phyloP scores from a whole-genome alignment of 2,888 invertebrate genomes.

The Pyrrhia umbra region DNA sequence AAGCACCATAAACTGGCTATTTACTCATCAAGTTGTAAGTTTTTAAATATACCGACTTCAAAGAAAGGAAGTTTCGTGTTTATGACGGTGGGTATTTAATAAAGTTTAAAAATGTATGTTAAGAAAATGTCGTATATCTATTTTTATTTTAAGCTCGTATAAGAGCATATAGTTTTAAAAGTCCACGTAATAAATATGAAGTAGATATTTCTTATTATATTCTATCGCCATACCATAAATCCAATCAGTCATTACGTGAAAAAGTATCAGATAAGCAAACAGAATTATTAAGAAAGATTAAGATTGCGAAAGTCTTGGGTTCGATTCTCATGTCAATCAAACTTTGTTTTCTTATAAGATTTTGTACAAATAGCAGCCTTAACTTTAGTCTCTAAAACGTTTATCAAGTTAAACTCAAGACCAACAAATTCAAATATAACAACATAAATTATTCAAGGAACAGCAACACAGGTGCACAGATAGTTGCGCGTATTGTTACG shows the following conservation, averaged over 20 bases:
- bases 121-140: background rate
- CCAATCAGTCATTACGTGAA: no score
- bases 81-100: slow-evolving; percentile 31
- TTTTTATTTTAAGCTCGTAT: background rate
- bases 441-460: slow-evolving; percentile 50
- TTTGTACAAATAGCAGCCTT: background rate
- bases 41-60: slow-evolving; percentile 32
- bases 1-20: slow-evolving; percentile 48
- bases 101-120: slow-evolving; percentile 24
- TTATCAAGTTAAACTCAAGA: slow-evolving; percentile 28
- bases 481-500: slow-evolving; percentile 54
- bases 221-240: no score
- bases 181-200: no score
- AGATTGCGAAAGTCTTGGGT: no score
- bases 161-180: background rate
- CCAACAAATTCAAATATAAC: slow-evolving; percentile 50
- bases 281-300: no score
- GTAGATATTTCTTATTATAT: no score
- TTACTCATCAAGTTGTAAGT: slow-evolving; percentile 24
- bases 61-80: slow-evolving; percentile 27
- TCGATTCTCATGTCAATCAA: no score
- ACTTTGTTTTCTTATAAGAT: background rate
- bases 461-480: slow-evolving; percentile 49
- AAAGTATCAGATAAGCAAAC: no score
- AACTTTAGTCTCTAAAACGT: background rate